These are phyloP conservation scores for Ophraella communa DNA, from an alignment of 2,888 invertebrate genomes.

Conservation along the genomic window DNA sequence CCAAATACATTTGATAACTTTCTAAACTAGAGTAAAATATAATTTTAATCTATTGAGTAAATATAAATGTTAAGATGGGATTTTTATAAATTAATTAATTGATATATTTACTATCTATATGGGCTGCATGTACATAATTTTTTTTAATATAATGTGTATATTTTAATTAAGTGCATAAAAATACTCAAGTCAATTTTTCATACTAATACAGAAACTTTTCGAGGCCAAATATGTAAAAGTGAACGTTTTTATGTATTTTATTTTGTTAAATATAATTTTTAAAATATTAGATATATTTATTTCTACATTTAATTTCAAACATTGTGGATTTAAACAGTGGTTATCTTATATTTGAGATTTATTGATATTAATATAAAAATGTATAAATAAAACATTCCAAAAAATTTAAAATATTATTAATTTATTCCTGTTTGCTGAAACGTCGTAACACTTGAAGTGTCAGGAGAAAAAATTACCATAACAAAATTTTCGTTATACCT, in stretches of 20 bases:
- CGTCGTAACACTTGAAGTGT: neutral
- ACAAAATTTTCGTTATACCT: too few relatives aligned
- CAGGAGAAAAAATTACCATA: too few relatives aligned
- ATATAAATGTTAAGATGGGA: slow-evolving; percentile 1
- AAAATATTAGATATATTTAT: slow-evolving; percentile 40
- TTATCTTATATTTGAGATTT: slow-evolving; percentile 34
- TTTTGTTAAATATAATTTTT: slow-evolving; percentile 39
- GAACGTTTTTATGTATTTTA: slow-evolving; percentile 39
- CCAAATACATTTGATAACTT: neutral
- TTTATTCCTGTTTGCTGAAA: neutral
- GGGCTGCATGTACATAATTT: slow-evolving; percentile 38
- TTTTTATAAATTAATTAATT: slow-evolving; percentile 1
- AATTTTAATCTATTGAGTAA: neutral
- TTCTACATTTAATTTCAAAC: slow-evolving; percentile 30
- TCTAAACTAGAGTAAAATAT: neutral
- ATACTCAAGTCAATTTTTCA: slow-evolving; percentile 46
- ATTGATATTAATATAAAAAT: slow-evolving; percentile 36
- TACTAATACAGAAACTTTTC: slow-evolving; percentile 34
- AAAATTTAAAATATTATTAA: slow-evolving; percentile 11
- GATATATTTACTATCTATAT: slow-evolving; percentile 20
- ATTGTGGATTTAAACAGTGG: slow-evolving; percentile 20
- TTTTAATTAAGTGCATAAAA: slow-evolving; percentile 36
- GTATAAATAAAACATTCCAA: slow-evolving; percentile 41
- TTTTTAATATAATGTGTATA: slow-evolving; percentile 34
- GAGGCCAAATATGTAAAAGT: slow-evolving; percentile 47